Evolutionary conservation across 2,888 invertebrate genomes (phyloP), one percentile per base, ranked within the genome.

Genomic region (Furcula furcula): DNA sequence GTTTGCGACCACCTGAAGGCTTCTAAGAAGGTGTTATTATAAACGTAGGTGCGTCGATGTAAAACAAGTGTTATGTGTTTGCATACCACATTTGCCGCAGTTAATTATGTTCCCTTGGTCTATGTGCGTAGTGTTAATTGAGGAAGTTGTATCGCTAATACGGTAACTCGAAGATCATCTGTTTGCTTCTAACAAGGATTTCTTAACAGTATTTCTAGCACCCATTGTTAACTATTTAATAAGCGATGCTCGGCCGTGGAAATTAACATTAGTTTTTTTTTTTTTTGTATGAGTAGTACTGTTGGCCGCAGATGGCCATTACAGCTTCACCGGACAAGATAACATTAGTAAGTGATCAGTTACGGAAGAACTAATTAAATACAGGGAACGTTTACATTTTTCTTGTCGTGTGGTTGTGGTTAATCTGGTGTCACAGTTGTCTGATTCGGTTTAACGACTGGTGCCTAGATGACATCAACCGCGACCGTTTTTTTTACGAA

Each of bases 1-100:
- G 77, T 86, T 87, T 86, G 85, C 78, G 85, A 84, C 86, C 86
- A 87, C 86, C 85, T 81, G 62, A 76, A 76, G 76, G 65, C 63
- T 77, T 79, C 79, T 75, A 67, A 71, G 76, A 72, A 73, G 58
- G 61, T 59, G 57, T 52, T 59, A 53, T 60, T 50, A 56, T 45
- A 52, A 46, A 55, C 43, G 46, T 53, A 47, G 47, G 41, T 26
- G 39, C 31, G 41, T 40, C 29, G 43, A 39, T 40, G 36, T 44
- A 46, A 53, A 57, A 59, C 56, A 57, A 63, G 57, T 46, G 35
- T 54, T 43, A 40, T 62, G 50, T 71, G 60, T 75, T 74, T 74
- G 64, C 59, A 34, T 52, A 61, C 51, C 49, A 56, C 47, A 52
- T 63, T 62, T 55, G 65, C 61, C 57, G 61, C 60, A 52, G 50